Evolutionary conservation across 2,888 invertebrate species (phyloP).

Genomic region (Lepas anatifera): DNA sequence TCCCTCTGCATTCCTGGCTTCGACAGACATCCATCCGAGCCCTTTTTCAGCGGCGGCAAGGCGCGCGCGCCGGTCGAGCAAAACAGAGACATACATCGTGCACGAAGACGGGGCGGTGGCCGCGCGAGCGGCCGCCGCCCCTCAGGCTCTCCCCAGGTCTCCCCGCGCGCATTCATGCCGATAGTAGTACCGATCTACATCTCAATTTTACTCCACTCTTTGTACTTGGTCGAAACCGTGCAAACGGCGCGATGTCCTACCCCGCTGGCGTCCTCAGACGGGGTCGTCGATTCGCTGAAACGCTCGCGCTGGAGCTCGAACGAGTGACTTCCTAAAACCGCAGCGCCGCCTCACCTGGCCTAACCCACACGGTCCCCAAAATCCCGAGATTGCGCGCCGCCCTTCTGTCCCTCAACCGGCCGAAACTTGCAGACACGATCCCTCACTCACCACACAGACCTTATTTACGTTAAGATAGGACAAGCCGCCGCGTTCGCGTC

Average conservation of each 20-base stretch:
- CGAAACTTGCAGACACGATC: too few relatives aligned
- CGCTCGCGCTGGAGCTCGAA: too few relatives aligned
- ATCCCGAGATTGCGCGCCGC: too few relatives aligned
- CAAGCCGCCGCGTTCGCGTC: too few relatives aligned
- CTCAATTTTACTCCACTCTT: background rate
- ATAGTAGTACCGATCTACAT: slow-evolving; percentile 3
- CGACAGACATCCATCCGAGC: too few relatives aligned
- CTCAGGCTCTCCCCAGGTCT: background rate
- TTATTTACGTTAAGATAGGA: background rate
- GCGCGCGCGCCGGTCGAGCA: slow-evolving; percentile 7
- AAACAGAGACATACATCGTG: background rate
- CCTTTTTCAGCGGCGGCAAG: background rate
- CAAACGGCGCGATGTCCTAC: background rate
- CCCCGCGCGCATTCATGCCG: slow-evolving; percentile 8
- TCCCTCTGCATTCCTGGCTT: background rate
- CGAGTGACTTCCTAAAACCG: background rate
- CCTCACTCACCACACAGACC: slow-evolving; percentile 2
- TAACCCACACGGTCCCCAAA: too few relatives aligned
- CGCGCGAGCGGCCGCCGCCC: background rate
- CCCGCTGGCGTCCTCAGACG: too few relatives aligned
- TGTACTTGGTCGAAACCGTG: slow-evolving; percentile 5
- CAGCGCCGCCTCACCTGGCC: too few relatives aligned
- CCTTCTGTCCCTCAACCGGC: background rate
- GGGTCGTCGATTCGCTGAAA: background rate
- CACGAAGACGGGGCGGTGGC: background rate